phyloP scores from a whole-genome alignment of 2,113 vertebrate species.

The Macroglossus sobrinus region DNA sequence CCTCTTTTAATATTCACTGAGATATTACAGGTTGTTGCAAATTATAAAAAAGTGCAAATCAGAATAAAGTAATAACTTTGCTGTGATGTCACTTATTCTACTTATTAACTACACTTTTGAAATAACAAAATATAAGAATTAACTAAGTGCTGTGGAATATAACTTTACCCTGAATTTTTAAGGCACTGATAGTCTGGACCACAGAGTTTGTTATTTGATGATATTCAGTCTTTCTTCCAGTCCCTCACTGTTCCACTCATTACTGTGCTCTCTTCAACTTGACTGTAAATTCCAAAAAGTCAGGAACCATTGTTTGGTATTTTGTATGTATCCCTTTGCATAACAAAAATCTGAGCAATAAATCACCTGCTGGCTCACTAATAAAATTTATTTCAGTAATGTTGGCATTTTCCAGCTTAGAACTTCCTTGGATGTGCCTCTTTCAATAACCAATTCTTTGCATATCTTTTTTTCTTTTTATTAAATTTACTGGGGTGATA shows the following conservation, averaged over 20 bases:
- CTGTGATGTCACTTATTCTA: not conserved
- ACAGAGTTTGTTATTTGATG: not conserved
- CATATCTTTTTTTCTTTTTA: not conserved
- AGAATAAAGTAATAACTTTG: not conserved
- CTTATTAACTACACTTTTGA: not conserved
- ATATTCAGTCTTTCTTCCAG: not conserved
- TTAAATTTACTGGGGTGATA: too few relatives aligned
- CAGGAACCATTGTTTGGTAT: not conserved
- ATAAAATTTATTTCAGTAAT: not conserved
- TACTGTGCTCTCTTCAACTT: not conserved
- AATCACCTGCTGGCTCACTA: not conserved
- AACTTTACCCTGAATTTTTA: not conserved
- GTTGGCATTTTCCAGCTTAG: not conserved
- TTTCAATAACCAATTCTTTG: slow-evolving; percentile 3
- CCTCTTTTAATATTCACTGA: not conserved
- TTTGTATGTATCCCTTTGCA: not conserved
- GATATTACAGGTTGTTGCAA: not conserved
- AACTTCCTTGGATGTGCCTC: not conserved
- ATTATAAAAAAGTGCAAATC: not conserved
- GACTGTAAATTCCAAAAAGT: not conserved
- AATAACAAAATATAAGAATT: not conserved
- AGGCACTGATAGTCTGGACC: not conserved
- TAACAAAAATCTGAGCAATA: slow-evolving; percentile 34
- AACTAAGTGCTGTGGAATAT: not conserved
- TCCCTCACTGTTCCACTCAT: not conserved